Conservation (phyloP, 2,797 vertebrate species). For the Gastrophryne carolinensis region DNA sequence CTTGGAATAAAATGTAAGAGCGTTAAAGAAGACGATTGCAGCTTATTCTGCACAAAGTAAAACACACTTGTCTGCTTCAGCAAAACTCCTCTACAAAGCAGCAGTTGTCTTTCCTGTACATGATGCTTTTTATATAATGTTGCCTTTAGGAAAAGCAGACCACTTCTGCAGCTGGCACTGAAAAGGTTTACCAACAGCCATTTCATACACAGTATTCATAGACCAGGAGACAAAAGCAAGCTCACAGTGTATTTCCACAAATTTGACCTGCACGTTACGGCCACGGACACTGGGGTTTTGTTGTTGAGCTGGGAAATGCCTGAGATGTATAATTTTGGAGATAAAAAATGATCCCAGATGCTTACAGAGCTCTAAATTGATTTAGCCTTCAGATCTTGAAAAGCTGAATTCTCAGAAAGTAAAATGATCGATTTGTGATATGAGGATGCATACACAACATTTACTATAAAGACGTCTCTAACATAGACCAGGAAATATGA, state of each 20-base stretch:
- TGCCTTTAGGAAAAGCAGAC: background rate
- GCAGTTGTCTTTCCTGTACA: constrained; percentile 12
- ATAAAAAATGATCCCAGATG: too few relatives aligned
- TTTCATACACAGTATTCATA: constrained; percentile 25
- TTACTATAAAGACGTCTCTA: too few relatives aligned
- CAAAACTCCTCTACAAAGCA: background rate
- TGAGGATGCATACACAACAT: too few relatives aligned
- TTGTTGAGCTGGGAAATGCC: background rate
- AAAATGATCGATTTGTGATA: too few relatives aligned
- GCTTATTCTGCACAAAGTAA: background rate
- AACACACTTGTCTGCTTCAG: background rate
- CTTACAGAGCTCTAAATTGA: too few relatives aligned
- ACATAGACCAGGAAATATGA: too few relatives aligned
- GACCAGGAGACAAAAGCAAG: constrained; percentile 28
- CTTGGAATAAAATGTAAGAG: too few relatives aligned
- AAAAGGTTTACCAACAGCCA: constrained; percentile 22
- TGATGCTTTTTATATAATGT: background rate
- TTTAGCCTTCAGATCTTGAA: too few relatives aligned
- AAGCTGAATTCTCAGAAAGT: too few relatives aligned
- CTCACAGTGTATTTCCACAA: constrained; percentile 12
- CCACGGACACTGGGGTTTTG: constrained; percentile 25
- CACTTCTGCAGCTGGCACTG: constrained; percentile 2
- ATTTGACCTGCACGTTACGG: constrained; percentile 17
- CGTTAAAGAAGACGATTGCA: too few relatives aligned
- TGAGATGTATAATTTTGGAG: background rate